Evolutionary conservation across 2,797 vertebrate species (phyloP).

Genomic region (Bovichtus variegatus): DNA sequence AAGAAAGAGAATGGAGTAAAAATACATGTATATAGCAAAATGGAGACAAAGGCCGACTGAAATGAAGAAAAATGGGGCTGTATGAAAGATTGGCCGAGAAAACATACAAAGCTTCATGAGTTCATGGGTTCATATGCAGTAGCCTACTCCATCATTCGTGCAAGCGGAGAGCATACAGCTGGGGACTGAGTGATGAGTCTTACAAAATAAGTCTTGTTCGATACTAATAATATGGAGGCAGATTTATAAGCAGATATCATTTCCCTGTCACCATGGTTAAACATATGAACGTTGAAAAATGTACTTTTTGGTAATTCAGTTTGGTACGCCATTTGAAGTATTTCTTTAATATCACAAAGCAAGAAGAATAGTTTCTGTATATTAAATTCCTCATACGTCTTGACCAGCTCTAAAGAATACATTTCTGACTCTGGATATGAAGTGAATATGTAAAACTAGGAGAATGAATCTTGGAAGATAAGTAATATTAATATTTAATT

Average conservation of each 20-base stretch:
- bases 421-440: background rate
- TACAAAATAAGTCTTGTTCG: constrained; percentile 51
- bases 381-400: background rate
- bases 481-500: background rate
- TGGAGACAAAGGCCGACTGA: background rate
- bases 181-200: constrained; percentile 24
- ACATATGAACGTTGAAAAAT: background rate
- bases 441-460: background rate
- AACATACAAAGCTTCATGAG: background rate
- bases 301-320: background rate
- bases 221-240: constrained; percentile 24
- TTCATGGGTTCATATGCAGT: background rate
- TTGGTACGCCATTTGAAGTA: background rate
- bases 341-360: background rate
- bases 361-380: background rate
- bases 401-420: background rate
- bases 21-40: background rate
- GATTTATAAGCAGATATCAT: constrained; percentile 46
- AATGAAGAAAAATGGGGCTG: too few species aligned
- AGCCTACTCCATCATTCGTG: constrained; percentile 14
- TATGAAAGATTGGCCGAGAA: background rate
- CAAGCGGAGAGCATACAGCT: background rate
- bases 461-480: background rate
- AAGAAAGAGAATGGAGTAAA: background rate
- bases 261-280: background rate